phyloP scores from a whole-genome alignment of 2,888 invertebrate genomes.

The Phrixothrix hirtus region DNA sequence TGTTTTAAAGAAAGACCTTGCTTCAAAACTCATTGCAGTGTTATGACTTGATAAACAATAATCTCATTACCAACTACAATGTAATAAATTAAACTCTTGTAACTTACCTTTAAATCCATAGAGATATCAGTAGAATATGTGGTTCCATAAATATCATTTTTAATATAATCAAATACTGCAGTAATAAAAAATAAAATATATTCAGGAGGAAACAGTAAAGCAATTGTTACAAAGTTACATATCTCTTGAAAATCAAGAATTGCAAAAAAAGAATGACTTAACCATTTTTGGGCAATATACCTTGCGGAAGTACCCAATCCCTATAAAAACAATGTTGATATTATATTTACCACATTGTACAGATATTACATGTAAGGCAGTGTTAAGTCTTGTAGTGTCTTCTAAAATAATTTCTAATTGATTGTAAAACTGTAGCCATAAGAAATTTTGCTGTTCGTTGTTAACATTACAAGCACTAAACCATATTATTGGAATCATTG shows the following conservation, averaged over 20 bases:
- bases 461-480: constrained; percentile 24
- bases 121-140: constrained; percentile 22
- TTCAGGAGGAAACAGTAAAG: constrained; percentile 36
- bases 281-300: constrained; percentile 33
- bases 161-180: constrained; percentile 34
- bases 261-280: constrained; percentile 38
- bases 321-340: constrained; percentile 11
- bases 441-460: too few relatives aligned
- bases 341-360: neutral
- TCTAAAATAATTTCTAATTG: constrained; percentile 35
- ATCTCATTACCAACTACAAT: too few relatives aligned
- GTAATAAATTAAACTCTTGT: neutral
- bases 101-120: constrained; percentile 32
- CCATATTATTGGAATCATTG: constrained; percentile 34
- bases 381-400: constrained; percentile 31
- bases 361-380: constrained; percentile 29
- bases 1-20: too few relatives aligned
- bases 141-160: constrained; percentile 25
- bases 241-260: constrained; percentile 37
- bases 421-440: constrained; percentile 36
- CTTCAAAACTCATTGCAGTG: too few relatives aligned
- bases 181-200: constrained; percentile 34
- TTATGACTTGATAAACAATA: too few relatives aligned
- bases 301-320: constrained; percentile 22
- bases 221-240: constrained; percentile 35